Base-by-base conservation (phyloP, 2,888 invertebrate genomes). In the Lysandra bellargus region DNA sequence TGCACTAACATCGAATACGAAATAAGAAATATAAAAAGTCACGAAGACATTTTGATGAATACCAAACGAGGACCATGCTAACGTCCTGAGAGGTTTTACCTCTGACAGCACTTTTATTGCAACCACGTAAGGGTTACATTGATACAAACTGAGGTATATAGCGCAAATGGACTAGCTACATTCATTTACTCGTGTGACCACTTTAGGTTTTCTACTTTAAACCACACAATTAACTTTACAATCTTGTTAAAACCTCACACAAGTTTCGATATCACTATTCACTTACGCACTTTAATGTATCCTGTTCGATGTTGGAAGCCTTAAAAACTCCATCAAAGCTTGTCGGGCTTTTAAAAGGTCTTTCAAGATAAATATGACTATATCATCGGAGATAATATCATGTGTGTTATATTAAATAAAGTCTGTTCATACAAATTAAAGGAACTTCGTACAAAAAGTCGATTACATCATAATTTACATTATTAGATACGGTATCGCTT, bases 11-110 rank as follows among this genome's bases (percentile, higher is more conserved):
- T 85, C 82, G 86, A 86, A 86, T 85, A 85, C 84, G 82, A 85
- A 87, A 85, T 84, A 85, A 84, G 84, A 86, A 85, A 86, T 86
- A 86, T 74, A 87, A 87, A 86, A 87, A 85, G 85, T 86, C 85
- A 87, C 87, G 83, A 82, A 87, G 84, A 83, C 83, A 84, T 83
- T 84, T 79, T 82, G 84, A 87, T 88, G 86, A 87, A 89, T 89
- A 87, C 87, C 86, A 87, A 86, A 87, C 86, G 83, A 81, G 61
- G 53, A 33, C 17, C 44, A 64, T 30, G 78, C n/a, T 44, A 57
- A 57, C 57, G 57, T 57, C 57, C 57, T 1, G 57, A 57, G 17
- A 4, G 17, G 57, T 57, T 57, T 4, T 57, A 57, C 57, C 57
- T 17, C 57, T 57, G 57, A 57, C 17, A 57, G 17, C 57, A 57